These are phyloP conservation scores for Phoenicopterus ruber DNA, from an alignment of 2,113 vertebrate species.

Conservation along the genomic window DNA sequence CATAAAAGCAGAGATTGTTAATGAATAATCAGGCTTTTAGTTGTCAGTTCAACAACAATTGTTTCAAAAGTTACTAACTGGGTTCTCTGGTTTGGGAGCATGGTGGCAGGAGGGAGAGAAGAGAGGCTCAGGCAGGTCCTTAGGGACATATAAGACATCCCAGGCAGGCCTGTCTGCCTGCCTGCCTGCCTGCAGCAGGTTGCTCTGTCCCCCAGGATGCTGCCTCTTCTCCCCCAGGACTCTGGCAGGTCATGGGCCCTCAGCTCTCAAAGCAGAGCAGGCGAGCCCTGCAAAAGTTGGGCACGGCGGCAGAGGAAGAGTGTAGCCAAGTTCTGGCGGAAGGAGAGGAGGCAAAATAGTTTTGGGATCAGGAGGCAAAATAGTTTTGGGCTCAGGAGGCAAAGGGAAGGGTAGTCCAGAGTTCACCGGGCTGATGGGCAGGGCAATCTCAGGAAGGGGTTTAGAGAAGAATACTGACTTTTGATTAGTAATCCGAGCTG, in stretches of 20 bases:
- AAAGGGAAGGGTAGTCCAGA: not conserved
- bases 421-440: not conserved
- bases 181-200: not conserved
- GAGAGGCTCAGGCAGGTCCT: not conserved
- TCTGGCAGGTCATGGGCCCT: not conserved
- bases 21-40: not conserved
- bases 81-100: not conserved
- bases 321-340: not conserved
- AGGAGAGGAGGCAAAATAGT: not conserved
- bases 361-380: not conserved
- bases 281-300: not conserved
- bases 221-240: not conserved
- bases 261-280: not conserved
- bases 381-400: not conserved
- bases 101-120: not conserved
- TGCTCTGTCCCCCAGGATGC: not conserved
- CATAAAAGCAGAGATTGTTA: not conserved
- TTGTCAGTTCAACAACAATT: not conserved
- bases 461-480: not conserved
- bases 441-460: not conserved
- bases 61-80: not conserved
- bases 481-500: constrained; percentile 8
- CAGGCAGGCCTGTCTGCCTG: not conserved
- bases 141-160: not conserved
- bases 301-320: not conserved